These are phyloP conservation scores for Drosophila infuscata DNA, from an alignment of 2,888 invertebrate species.

Conservation along the genomic window DNA sequence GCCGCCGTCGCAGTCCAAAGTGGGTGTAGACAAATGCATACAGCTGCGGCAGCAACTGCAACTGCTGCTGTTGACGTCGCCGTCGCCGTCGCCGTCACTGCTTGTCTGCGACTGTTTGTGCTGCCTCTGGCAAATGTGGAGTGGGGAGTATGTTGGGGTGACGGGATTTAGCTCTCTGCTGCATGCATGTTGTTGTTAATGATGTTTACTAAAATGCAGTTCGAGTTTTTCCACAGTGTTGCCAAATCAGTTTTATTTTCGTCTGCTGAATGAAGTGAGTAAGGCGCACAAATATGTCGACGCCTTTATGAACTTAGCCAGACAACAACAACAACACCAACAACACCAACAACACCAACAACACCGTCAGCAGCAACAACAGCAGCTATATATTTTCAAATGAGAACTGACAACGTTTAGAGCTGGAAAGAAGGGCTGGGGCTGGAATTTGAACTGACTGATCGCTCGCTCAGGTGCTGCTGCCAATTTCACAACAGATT, in stretches of 20 bases:
- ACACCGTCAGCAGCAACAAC: constrained; percentile 15
- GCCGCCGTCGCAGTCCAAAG: constrained; percentile 48
- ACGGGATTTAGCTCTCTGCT: constrained; percentile 32
- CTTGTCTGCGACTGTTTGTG: constrained; percentile 38
- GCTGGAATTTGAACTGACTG: constrained; percentile 38
- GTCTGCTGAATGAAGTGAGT: constrained; percentile 47
- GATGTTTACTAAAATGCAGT: constrained; percentile 72
- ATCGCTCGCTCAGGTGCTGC: constrained; percentile 50
- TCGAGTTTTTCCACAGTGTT: constrained; percentile 72
- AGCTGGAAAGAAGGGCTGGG: constrained; percentile 38
- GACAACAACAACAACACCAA: constrained; percentile 27
- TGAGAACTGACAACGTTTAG: constrained; percentile 16
- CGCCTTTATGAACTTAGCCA: constrained; percentile 51
- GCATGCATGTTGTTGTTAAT: constrained; percentile 37
- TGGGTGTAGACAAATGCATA: constrained; percentile 73
- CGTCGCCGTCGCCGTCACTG: constrained; percentile 19
- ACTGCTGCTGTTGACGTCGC: constrained; percentile 26
- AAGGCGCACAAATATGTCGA: constrained; percentile 64
- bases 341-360: no score
- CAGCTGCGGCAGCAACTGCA: constrained; percentile 48
- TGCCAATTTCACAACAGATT: constrained; percentile 61
- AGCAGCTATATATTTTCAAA: constrained; percentile 20
- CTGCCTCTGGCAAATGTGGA: constrained; percentile 19
- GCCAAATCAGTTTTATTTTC: constrained; percentile 67
- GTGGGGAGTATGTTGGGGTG: constrained; percentile 1